Evolutionary conservation across 2,797 vertebrate genomes (phyloP).

Genomic region (Argentina silus): DNA sequence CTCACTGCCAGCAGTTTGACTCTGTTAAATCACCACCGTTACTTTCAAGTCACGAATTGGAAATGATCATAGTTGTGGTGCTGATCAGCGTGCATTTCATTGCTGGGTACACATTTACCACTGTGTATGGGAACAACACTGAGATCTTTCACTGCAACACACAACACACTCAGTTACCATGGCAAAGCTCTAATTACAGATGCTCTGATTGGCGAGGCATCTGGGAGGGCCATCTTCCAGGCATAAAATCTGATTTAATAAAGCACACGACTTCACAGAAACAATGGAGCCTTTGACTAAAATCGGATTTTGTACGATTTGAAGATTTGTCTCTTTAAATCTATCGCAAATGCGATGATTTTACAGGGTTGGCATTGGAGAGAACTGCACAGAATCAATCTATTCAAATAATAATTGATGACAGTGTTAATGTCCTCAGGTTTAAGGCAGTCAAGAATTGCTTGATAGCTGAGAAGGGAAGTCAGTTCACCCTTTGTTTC

Average conservation of each 20-base stretch:
- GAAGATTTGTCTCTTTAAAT: not conserved
- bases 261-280: not conserved
- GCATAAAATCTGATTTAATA: too few species aligned
- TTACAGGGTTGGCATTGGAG: not conserved
- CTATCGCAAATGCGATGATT: not conserved
- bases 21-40: too few species aligned
- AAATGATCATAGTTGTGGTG: too few species aligned
- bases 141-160: too few species aligned
- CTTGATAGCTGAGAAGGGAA: not conserved
- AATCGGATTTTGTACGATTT: too few species aligned
- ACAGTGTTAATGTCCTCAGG: not conserved
- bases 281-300: not conserved
- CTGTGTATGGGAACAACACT: too few species aligned
- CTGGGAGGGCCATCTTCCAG: too few species aligned
- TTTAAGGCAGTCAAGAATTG: not conserved
- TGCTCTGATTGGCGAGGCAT: not conserved
- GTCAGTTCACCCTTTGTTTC: not conserved
- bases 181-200: not conserved
- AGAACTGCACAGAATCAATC: not conserved
- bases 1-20: too few species aligned
- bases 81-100: too few species aligned
- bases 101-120: too few species aligned
- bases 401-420: not conserved
- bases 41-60: too few species aligned
- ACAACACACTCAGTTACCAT: not conserved